phyloP scores from a whole-genome alignment of 2,888 invertebrate species.

The Ophioninae sp. region DNA sequence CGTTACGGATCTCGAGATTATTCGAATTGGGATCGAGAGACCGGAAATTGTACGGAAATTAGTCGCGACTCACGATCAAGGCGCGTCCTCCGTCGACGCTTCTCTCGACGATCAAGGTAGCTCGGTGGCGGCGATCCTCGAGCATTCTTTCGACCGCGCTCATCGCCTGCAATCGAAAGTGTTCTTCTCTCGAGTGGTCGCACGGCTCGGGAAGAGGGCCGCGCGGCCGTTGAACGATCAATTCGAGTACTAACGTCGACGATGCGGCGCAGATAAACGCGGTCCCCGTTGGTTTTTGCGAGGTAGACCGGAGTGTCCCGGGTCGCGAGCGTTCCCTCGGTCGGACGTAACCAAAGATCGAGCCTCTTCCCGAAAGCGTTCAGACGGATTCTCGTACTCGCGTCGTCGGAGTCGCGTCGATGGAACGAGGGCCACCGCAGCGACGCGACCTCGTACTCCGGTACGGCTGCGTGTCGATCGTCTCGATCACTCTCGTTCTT shows the following conservation, averaged over 20 bases:
- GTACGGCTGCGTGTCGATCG: slow-evolving; percentile 41
- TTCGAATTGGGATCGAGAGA: too few species aligned
- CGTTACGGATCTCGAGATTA: too few species aligned
- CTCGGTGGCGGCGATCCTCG: slow-evolving; percentile 36
- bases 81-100: slow-evolving; percentile 20
- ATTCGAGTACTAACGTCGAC: slow-evolving; percentile 14
- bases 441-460: slow-evolving; percentile 52
- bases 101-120: slow-evolving; percentile 44
- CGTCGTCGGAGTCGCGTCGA: slow-evolving; percentile 16
- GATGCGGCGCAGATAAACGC: slow-evolving; percentile 22
- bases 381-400: slow-evolving; percentile 38
- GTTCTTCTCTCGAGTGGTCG: background rate
- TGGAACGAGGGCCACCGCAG: slow-evolving; percentile 55
- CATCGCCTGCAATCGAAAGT: slow-evolving; percentile 34
- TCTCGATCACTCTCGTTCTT: too few species aligned
- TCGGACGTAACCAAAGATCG: slow-evolving; percentile 55
- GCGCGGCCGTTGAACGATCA: too few species aligned
- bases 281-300: background rate
- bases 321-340: slow-evolving; percentile 51
- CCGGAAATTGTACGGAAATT: too few species aligned
- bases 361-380: slow-evolving; percentile 58
- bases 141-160: slow-evolving; percentile 22
- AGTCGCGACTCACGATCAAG: slow-evolving; percentile 38
- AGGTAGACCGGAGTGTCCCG: slow-evolving; percentile 57
- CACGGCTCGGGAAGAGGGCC: too few species aligned